phyloP scores from a whole-genome alignment of 2,797 vertebrate genomes.

The Saxicola maurus region DNA sequence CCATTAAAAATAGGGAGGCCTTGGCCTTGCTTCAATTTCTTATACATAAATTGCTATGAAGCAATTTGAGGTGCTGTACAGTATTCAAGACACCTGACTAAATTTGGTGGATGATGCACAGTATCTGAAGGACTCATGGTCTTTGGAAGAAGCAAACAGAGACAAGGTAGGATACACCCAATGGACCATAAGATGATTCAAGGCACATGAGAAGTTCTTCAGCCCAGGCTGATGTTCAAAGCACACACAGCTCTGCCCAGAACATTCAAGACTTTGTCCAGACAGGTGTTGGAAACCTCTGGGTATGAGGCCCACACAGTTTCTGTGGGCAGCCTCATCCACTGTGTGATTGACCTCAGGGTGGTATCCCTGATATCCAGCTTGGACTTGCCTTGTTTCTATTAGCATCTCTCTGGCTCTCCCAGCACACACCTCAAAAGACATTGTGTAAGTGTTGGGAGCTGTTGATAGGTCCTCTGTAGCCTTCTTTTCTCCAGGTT shows the following conservation, averaged over 20 bases:
- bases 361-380: not conserved
- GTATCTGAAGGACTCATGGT: not conserved
- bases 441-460: not conserved
- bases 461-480: not conserved
- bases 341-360: not conserved
- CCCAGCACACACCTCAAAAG: not conserved
- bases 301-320: not conserved
- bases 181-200: not conserved
- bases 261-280: not conserved
- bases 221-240: not conserved
- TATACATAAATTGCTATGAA: not conserved
- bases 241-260: accelerated
- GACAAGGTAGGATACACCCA: not conserved
- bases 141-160: not conserved
- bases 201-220: not conserved
- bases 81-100: not conserved
- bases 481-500: not conserved
- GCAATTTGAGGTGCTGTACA: not conserved
- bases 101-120: not conserved
- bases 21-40: not conserved
- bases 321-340: not conserved
- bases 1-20: not conserved
- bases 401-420: not conserved
- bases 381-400: not conserved
- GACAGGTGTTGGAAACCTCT: not conserved